Evolutionary conservation across 2,888 invertebrate species (phyloP).

Genomic region (Abrostola triplasia): DNA sequence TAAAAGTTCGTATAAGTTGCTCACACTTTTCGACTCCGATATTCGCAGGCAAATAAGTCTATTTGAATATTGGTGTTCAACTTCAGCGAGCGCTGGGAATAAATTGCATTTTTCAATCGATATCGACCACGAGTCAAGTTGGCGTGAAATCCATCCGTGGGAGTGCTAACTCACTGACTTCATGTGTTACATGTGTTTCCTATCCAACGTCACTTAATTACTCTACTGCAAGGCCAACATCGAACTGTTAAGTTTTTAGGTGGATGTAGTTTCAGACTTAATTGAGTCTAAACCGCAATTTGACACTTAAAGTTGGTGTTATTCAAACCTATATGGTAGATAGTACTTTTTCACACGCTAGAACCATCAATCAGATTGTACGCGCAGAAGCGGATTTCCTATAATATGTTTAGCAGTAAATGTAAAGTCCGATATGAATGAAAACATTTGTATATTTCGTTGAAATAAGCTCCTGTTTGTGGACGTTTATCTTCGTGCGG

Average conservation of each 20-base stretch:
- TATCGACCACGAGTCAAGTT: slow-evolving; percentile 12
- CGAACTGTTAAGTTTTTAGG: neutral
- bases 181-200: slow-evolving; percentile 32
- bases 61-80: slow-evolving; percentile 37
- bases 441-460: slow-evolving; percentile 9
- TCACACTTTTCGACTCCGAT: slow-evolving; percentile 29
- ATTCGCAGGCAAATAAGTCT: slow-evolving; percentile 45
- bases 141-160: slow-evolving; percentile 24
- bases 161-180: slow-evolving; percentile 22
- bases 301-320: too few species aligned
- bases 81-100: slow-evolving; percentile 18
- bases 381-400: too few species aligned
- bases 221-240: neutral
- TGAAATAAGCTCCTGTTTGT: slow-evolving; percentile 18
- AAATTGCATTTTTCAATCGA: slow-evolving; percentile 46
- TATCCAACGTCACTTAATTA: slow-evolving; percentile 11
- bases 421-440: neutral
- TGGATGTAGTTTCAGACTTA: too few species aligned
- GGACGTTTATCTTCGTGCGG: slow-evolving; percentile 29
- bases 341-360: too few species aligned
- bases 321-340: too few species aligned
- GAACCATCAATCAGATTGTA: too few species aligned
- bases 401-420: neutral
- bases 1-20: slow-evolving; percentile 26
- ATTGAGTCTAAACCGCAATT: neutral